A percentile compares a stretch with the other conserved stretches of the same genome.
These are phyloP conservation scores for Metridium senile DNA, from an alignment of 92 coral and sea anemone genomes.

Conservation along the genomic window DNA sequence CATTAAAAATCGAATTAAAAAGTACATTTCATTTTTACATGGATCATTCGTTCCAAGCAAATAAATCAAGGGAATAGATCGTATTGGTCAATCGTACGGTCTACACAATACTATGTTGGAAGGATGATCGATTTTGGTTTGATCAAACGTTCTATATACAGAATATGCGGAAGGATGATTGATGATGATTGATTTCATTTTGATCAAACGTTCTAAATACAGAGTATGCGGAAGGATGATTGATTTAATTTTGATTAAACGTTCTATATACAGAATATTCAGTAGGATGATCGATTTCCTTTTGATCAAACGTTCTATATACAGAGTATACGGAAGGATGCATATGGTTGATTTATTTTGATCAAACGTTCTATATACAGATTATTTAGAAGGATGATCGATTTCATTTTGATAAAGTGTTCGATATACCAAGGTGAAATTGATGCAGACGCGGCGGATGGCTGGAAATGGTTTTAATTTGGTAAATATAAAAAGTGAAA, in stretches of 20 bases:
- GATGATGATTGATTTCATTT: not conserved
- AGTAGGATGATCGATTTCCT: not conserved
- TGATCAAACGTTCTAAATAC: not conserved
- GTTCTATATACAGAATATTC: not conserved
- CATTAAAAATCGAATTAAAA: too few relatives aligned
- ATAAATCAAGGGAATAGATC: too few relatives aligned
- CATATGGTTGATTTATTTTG: not conserved
- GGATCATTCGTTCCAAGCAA: too few relatives aligned
- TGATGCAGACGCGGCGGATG: not conserved
- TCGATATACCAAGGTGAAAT: too few relatives aligned
- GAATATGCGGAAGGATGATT: not conserved
- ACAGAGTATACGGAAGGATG: not conserved
- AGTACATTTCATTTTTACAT: too few relatives aligned
- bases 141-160: not conserved
- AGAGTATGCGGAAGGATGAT: not conserved
- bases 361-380: not conserved
- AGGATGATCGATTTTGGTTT: not conserved
- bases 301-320: not conserved
- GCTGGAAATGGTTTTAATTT: too few relatives aligned
- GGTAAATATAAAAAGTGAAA: too few relatives aligned
- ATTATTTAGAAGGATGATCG: not conserved
- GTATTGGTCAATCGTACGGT: too few relatives aligned
- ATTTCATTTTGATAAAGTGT: not conserved
- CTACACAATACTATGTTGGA: too few relatives aligned
- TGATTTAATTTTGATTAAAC: not conserved